Evolutionary conservation across 2,888 invertebrate genomes (phyloP), one percentile per base, ranked within the genome.

Genomic region (Oligia fasciuncula): DNA sequence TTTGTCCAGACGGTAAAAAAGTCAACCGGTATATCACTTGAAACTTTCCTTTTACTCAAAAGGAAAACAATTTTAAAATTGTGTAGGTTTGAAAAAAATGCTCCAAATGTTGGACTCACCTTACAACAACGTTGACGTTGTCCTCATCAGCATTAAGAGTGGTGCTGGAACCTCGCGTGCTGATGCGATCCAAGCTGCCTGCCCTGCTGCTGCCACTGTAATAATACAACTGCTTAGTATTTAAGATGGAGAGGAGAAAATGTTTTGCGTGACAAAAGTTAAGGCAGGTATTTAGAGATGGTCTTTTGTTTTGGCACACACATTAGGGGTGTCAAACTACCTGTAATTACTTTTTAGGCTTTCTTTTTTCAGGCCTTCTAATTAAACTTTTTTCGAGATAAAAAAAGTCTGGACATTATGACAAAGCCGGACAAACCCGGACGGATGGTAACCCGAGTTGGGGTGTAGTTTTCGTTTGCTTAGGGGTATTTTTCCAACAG

Each of bases 111-210:
- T 23, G 5, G 14, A 54, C 82, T 94, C 94, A 98, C 98, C 98
- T 97, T 85, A 99, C 98, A 54, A 98, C 98, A 17, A 99, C 99
- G 93, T 98, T 98, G 90, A 99, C 98, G 91, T 98, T 99, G 93
- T 99, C 98, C 91, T 98, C 98, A 49, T 97, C 97, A 57, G 97
- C 95, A 88, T 97, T 97, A 87, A 96, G 95, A 0, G 96, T 95
- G 23, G 94, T 94, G 87, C 94, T 96, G 86, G 97, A 96, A 17
- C 96, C 96, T 0, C 95, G 92, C 1, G 95, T 95, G 91, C 97
- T 97, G 54, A 80, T 29, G 40, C 96, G 93, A 90, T 96, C 97
- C 85, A 95, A 83, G 81, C 97, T 97, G 70, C 92, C 95, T 0
- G 95, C 93, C 62, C 96, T 87, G 84, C 96, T 96, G 92, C 95